Base-by-base conservation (phyloP, 2,113 vertebrate species). In the Phyllostomus hastatus region DNA sequence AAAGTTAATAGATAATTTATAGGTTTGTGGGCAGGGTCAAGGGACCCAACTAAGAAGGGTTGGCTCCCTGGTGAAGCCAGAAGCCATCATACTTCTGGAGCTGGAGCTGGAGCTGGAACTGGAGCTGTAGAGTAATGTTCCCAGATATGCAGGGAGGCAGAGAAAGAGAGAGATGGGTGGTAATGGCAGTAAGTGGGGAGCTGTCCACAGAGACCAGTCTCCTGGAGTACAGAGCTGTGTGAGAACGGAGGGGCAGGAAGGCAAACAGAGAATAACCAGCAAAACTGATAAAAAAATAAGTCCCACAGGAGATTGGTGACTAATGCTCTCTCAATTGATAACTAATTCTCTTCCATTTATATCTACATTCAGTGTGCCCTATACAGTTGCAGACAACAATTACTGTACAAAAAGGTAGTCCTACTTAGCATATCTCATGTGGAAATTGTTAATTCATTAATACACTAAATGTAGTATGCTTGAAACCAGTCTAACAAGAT, bases 391-490 rank as follows among this genome's bases (percentile, higher is more conserved):
- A 96, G 50, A 69, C 10, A 66, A 11, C 19, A 84, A 14, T 57
- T 82, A 46, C 31, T 92, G 4, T 14, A 75, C 43, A n/a, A 20
- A 76, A 50, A n/a, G 31, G 17, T 52, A 78, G 46, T 50, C 75
- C 48, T 78, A 33, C n/a, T 38, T 81, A 59, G 33, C 28, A 33
- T 59, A 81, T 26, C 24, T 54, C 78, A 70, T 76, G 20, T 84
- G 5, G 70, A 95, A 90, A 64, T 92, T 90, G 66, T 87, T 95
- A 81, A 84, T 80, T 92, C 31, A 88, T 76, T 78, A 90, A 88
- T 95, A 91, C 88, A 50, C 11, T 50, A 72, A 85, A 87, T 24
- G 4, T 86, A 82, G 3, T 35, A 79, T 76, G 35, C n/a, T 33
- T 82, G n/a, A 91, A 95, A 46, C n/a, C 54, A 59, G 75, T 22